These are phyloP conservation scores for Erythrolamprus reginae DNA, from an alignment of 2,113 vertebrate species.

Conservation along the genomic window DNA sequence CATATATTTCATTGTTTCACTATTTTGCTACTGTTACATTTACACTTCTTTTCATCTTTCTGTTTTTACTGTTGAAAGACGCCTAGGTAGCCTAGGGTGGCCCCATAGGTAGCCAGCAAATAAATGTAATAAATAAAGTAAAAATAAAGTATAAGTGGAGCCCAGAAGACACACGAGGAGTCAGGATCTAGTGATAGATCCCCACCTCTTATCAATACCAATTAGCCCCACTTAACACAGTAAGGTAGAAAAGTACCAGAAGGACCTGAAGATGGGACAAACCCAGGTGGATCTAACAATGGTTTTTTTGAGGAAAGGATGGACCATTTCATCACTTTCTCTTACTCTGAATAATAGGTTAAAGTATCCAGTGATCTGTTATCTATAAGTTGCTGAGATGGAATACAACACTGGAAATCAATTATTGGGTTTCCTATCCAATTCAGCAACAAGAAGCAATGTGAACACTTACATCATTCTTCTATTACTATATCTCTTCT, in stretches of 20 bases:
- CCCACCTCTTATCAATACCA: not conserved
- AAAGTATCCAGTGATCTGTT: not conserved
- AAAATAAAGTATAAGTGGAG: not conserved
- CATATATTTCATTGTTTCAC: no score
- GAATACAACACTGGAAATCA: not conserved
- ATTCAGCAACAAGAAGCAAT: not conserved
- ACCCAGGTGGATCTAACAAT: not conserved
- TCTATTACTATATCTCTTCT: no score
- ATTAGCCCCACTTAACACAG: not conserved
- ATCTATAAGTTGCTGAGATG: not conserved
- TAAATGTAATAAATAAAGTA: no score
- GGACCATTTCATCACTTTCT: not conserved
- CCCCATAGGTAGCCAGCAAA: no score
- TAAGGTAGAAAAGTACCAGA: not conserved
- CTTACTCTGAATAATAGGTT: not conserved
- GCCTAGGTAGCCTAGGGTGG: no score
- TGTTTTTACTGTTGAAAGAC: no score
- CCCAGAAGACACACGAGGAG: not conserved
- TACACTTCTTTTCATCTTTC: no score
- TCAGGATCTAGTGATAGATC: not conserved
- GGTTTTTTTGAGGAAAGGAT: not conserved
- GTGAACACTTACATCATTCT: not conserved
- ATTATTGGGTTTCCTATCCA: not conserved
- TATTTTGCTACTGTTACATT: no score
- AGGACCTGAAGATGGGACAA: not conserved